Conservation (phyloP, 1,140 invertebrate species). For the Lutraria rhynchaena region DNA sequence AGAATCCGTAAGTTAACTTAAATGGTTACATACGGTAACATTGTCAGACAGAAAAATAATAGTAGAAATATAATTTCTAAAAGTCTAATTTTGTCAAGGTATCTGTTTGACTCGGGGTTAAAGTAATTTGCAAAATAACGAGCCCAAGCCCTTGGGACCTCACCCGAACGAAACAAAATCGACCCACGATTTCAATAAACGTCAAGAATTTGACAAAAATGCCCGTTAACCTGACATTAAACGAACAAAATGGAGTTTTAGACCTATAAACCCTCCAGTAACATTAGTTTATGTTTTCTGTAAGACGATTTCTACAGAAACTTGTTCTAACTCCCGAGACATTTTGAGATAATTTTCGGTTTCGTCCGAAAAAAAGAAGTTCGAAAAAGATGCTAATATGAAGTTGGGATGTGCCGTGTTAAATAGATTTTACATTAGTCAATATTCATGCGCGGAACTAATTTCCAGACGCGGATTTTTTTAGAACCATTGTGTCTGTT, state of each 20-base stretch:
- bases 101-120: conserved; percentile 1
- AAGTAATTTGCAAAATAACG: conserved; percentile 27
- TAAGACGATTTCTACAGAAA: background rate
- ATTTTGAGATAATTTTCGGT: conserved; percentile 21
- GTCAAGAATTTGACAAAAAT: conserved; percentile 2
- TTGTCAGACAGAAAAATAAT: too few species aligned
- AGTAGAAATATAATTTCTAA: too few species aligned
- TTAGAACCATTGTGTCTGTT: too few species aligned
- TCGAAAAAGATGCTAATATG: too few species aligned
- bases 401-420: too few species aligned
- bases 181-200: conserved; percentile 19
- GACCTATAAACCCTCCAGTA: conserved; percentile 6
- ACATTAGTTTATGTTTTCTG: conserved; percentile 24
- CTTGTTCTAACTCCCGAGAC: conserved; percentile 19
- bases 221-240: conserved; percentile 28
- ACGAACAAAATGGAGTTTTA: conserved; percentile 20
- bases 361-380: conserved; percentile 15
- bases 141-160: conserved; percentile 18
- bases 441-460: too few species aligned
- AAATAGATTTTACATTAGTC: too few species aligned
- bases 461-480: too few species aligned
- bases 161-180: background rate
- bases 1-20: too few species aligned
- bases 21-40: too few species aligned
- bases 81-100: too few species aligned